Conservation (phyloP, 2,113 vertebrate species). For the Pseudorectes ferrugineus region DNA sequence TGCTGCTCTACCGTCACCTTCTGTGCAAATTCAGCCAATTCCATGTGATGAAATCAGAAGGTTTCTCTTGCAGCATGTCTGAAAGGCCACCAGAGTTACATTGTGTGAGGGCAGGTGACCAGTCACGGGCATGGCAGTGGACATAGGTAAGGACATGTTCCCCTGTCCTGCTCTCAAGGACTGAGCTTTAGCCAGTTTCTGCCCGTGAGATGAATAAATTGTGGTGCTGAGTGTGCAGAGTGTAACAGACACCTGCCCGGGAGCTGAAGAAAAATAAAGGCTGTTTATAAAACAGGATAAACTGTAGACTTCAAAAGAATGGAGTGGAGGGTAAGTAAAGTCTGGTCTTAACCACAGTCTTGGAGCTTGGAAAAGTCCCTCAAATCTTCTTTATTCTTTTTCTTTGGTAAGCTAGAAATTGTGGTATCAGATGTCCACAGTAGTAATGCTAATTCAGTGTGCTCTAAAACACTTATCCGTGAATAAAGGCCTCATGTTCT, state of each 20-base stretch:
- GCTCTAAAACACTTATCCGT: background rate
- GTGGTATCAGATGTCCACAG: background rate
- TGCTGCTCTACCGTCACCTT: background rate
- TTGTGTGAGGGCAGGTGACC: background rate
- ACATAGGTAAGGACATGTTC: fast-evolving
- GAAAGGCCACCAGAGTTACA: background rate
- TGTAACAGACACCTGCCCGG: background rate
- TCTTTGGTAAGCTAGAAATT: background rate
- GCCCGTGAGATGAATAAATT: background rate
- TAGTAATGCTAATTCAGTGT: background rate
- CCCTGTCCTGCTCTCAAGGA: background rate
- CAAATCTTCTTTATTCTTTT: background rate
- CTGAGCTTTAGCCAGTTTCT: background rate
- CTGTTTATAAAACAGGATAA: background rate
- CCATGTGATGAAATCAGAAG: background rate
- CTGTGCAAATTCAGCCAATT: background rate
- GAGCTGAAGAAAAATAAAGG: background rate
- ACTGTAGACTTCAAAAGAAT: background rate
- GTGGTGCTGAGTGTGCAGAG: background rate
- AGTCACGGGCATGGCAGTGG: background rate
- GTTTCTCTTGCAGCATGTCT: background rate
- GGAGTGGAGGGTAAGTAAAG: background rate
- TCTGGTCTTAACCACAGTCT: background rate
- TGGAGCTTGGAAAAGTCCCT: background rate
- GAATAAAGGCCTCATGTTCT: background rate